Conservation (phyloP, 2,888 invertebrate genomes). For the Troides aeacus region DNA sequence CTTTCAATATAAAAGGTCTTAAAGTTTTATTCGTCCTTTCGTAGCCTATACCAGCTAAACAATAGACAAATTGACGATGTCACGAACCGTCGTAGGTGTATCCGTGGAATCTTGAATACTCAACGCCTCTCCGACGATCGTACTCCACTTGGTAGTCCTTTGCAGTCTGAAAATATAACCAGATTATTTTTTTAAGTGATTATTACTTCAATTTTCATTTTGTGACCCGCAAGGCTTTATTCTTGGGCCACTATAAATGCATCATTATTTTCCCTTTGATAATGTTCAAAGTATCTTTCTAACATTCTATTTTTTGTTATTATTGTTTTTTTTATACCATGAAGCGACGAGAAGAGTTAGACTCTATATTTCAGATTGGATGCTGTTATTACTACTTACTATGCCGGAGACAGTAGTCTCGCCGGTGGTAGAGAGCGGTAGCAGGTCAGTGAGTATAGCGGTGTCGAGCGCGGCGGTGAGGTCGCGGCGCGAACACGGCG, state of each 20-base stretch:
- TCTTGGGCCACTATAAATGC: background rate
- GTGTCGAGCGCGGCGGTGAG: slow-evolving; percentile 90
- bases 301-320: no score
- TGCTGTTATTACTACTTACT: slow-evolving; percentile 78
- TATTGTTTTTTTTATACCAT: no score
- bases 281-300: no score
- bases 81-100: slow-evolving; percentile 96
- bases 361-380: no score
- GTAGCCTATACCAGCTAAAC: no score
- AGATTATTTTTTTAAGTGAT: background rate
- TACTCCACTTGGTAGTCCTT: slow-evolving; percentile 93
- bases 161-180: slow-evolving; percentile 84
- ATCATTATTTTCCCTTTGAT: background rate
- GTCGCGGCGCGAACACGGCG: slow-evolving; percentile 86
- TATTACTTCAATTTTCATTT: background rate
- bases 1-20: no score
- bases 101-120: slow-evolving; percentile 97
- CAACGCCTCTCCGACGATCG: slow-evolving; percentile 87
- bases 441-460: slow-evolving; percentile 91
- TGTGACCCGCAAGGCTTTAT: background rate
- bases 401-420: slow-evolving; percentile 94
- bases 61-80: background rate
- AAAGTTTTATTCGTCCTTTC: no score
- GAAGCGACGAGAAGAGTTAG: no score
- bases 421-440: slow-evolving; percentile 92